Percentiles rank a stretch among this genome's conserved stretches.
phyloP scores from a whole-genome alignment of 2,888 invertebrate species.

The Gari tellinella region DNA sequence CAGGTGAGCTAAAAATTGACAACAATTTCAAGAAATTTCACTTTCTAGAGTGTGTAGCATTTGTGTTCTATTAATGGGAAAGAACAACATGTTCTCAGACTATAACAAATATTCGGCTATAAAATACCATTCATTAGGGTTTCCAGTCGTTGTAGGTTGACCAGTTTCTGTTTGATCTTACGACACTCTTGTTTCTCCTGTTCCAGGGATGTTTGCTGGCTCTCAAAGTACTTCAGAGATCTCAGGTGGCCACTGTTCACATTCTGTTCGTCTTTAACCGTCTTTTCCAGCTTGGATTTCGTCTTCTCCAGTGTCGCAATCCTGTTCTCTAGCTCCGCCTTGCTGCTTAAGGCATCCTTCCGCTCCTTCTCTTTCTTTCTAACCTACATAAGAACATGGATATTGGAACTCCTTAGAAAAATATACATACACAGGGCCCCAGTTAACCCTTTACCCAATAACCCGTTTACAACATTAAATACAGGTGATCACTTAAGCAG shows the following conservation, averaged over 20 bases:
- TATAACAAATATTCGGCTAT: too few species aligned
- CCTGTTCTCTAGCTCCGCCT: constrained; percentile 42
- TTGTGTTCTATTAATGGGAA: too few species aligned
- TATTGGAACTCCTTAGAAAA: too few species aligned
- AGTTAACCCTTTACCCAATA: too few species aligned
- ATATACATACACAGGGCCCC: too few species aligned
- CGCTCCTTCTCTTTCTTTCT: constrained; percentile 60
- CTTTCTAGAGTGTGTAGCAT: too few species aligned
- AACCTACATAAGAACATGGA: constrained; percentile 27
- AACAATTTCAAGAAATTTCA: too few species aligned
- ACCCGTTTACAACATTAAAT: too few species aligned
- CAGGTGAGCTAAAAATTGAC: too few species aligned
- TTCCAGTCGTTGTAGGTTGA: constrained; percentile 71
- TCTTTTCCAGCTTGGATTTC: constrained; percentile 33
- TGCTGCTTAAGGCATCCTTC: constrained; percentile 48
- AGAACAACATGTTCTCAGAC: too few species aligned
- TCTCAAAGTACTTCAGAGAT: constrained; percentile 67
- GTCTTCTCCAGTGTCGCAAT: constrained; percentile 48
- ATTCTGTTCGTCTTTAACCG: constrained; percentile 65
- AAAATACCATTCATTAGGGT: constrained; percentile 74
- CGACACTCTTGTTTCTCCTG: constrained; percentile 68
- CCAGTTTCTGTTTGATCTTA: constrained; percentile 69
- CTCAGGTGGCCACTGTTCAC: constrained; percentile 60
- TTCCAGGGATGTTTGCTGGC: constrained; percentile 67
- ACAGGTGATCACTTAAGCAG: too few species aligned